A percentile compares a stretch with the other conserved stretches of the same genome.
phyloP scores from a whole-genome alignment of 2,888 invertebrate species.

The Oscheius myriophilus region DNA sequence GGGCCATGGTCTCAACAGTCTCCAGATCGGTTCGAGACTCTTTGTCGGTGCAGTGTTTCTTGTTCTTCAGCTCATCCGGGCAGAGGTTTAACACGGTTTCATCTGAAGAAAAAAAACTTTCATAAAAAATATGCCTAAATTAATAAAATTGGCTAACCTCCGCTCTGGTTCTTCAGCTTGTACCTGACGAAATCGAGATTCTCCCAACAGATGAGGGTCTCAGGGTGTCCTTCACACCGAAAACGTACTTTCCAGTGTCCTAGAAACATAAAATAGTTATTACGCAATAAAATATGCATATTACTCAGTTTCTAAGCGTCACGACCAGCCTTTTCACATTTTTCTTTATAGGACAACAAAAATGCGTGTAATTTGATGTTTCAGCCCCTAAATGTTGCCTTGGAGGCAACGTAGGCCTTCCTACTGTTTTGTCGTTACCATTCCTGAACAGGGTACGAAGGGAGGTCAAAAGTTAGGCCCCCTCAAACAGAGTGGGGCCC shows the following conservation, averaged over 20 bases:
- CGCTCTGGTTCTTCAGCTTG: conserved; percentile 57
- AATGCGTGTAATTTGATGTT: too few species aligned
- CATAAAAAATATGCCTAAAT: neutral
- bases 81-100: conserved; percentile 89
- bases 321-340: too few species aligned
- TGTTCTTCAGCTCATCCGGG: conserved; percentile 98
- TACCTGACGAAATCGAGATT: conserved; percentile 91
- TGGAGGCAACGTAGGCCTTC: too few species aligned
- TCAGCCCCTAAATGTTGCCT: too few species aligned
- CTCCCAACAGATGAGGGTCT: conserved; percentile 99
- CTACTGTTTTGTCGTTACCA: too few species aligned
- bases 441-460: too few species aligned
- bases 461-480: too few species aligned
- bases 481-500: too few species aligned
- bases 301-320: too few species aligned
- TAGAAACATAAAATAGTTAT: conserved; percentile 73
- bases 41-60: conserved; percentile 97
- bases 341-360: too few species aligned
- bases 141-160: conserved; percentile 32
- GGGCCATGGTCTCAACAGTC: conserved; percentile 93
- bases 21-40: conserved; percentile 99
- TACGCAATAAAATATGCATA: too few species aligned
- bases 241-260: conserved; percentile 99
- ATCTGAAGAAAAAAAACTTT: too few species aligned
- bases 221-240: conserved; percentile 98